Conservation (phyloP, 2,113 vertebrate species). For the Cyphomyrus plagiostoma region DNA sequence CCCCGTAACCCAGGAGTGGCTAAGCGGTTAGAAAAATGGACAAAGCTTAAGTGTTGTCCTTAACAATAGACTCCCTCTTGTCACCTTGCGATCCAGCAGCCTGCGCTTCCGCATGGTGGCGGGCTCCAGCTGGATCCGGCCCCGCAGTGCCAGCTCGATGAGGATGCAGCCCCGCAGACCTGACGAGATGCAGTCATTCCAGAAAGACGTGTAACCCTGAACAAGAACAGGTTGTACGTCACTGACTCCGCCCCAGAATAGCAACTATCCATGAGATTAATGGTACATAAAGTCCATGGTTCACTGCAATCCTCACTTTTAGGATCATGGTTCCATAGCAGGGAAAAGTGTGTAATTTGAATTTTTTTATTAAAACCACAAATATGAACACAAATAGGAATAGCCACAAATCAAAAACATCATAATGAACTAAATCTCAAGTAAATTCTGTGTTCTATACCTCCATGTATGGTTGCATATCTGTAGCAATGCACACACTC, state of each 20-base stretch:
- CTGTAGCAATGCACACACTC: neutral
- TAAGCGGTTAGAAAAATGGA: neutral
- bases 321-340: neutral
- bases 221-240: neutral
- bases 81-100: conserved; percentile 70
- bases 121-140: conserved; percentile 64
- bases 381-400: neutral
- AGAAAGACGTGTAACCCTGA: conserved; percentile 76
- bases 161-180: conserved; percentile 69
- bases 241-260: neutral
- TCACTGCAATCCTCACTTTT: neutral
- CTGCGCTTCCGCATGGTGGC: conserved; percentile 58
- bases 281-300: neutral
- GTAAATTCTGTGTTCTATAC: neutral
- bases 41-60: neutral
- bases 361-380: neutral
- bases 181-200: conserved; percentile 79
- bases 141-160: conserved; percentile 66
- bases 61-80: neutral
- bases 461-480: neutral
- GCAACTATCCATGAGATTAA: neutral
- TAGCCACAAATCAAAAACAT: neutral
- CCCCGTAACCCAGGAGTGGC: neutral
- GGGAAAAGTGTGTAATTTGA: neutral
- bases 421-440: neutral